These are phyloP conservation scores for Sacculina carcini DNA, from an alignment of 2,888 invertebrate species.

Conservation along the genomic window DNA sequence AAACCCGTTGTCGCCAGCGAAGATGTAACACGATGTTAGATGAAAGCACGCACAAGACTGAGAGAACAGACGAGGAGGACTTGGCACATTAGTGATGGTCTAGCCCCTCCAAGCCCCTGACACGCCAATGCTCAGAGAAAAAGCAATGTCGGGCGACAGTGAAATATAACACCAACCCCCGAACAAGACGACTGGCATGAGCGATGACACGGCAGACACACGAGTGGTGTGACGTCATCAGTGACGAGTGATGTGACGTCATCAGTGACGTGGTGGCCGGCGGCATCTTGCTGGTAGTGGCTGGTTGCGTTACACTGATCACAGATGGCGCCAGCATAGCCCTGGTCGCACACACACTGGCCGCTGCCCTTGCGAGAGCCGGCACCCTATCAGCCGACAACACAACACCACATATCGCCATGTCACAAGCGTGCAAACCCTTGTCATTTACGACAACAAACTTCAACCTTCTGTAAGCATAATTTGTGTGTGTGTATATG, in stretches of 20 bases:
- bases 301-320: constrained; percentile 38
- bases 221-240: constrained; percentile 39
- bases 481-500: no score
- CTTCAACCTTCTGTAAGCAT: no score
- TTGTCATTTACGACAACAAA: not conserved
- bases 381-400: constrained; percentile 30
- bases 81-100: no score
- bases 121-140: no score
- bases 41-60: no score
- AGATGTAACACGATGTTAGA: no score
- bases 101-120: no score
- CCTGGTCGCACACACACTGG: constrained; percentile 54
- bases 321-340: constrained; percentile 53
- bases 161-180: constrained; percentile 20
- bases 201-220: constrained; percentile 50
- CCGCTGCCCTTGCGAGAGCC: constrained; percentile 85
- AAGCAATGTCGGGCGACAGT: no score
- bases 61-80: no score
- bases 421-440: not conserved
- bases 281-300: constrained; percentile 41
- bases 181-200: constrained; percentile 52
- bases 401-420: not conserved
- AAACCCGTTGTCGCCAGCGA: no score
- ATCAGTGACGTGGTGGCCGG: no score
- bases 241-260: constrained; percentile 46